Base-by-base conservation (phyloP, 2,797 vertebrate genomes). In the Eurystomus glaucurus region DNA sequence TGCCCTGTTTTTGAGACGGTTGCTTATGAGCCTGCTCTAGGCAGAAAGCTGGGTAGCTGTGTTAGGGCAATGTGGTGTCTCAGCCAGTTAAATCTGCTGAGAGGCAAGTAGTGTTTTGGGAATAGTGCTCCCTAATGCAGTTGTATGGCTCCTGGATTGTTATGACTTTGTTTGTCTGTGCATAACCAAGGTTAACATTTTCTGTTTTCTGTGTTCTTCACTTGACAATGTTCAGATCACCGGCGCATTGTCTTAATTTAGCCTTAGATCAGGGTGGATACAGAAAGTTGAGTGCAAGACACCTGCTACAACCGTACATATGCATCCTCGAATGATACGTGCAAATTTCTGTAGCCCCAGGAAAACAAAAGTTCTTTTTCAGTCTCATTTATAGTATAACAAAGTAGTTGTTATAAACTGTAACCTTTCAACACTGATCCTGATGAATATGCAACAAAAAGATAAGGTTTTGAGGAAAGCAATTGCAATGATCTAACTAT, bases 361-460 rank as follows among this genome's bases (percentile, higher is more conserved):
- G 78, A 66, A 92, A 76, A 85, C 69, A 83, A 10, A 83, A 87
- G 68, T 58, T 87, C 64, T 89, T 93, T 95, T 88, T 92, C 80
- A 94, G 80, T 16, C 60, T 83, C 84, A 83, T 92, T 93, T 96
- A 84, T 81, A 69, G 21, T 39, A 60, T 74, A 93, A 94, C 90
- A 92, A 93, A 93, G 90, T 91, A 92, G 85, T 96, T 96, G 91
- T 89, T 95, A 93, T 68, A 78, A 96, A 94, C 81, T 87, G 80
- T 50, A 93, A 93, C 86, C 90, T 97, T 97, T 97, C 96, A 97
- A 83, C 95, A 62, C 88, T 43, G 71, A 80, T 93, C 90, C 54
- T 92, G 88, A 71, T 95, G 95, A 93, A 93, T 97, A 97, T 97
- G 90, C 91, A 87, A 96, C 94, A 96, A 97, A 97, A 97, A 97